Evolutionary conservation across 2,888 invertebrate species (phyloP), one percentile per base, ranked within the genome.

Genomic region (Allophyes oxyacanthae): DNA sequence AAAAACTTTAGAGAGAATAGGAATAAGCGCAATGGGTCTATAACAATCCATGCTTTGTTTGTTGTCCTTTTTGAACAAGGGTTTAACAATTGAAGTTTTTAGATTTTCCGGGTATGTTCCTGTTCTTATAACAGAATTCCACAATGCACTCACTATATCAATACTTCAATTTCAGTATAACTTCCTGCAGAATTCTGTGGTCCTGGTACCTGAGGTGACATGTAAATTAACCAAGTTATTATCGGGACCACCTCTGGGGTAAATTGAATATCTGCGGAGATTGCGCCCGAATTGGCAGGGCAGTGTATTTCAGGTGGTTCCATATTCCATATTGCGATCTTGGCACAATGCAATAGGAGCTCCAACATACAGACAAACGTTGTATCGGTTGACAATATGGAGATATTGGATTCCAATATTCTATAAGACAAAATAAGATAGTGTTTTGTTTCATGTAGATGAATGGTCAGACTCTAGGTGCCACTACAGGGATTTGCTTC

Each of bases 191-290:
- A 32, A 13, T 45, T 52, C 34, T 49, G 43, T 25, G 28, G 37
- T 38, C 15, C 15, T 38, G 1, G 64, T 44, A 38, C 40, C 14
- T 33, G 5, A 14, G 13, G 15, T 51, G 30, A 63, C 64, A 45
- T 48, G 44, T 56, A 56, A 56, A 56, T 57, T 48, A 20, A 49
- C 48, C 9, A 34, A 38, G 41, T 56, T 69, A 49, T 69, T 41
- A 56, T 69, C 52, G 57, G 64, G 11, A 45, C 41, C 64, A 49
- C 32, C 63, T 41, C 64, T 44, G 44, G 26, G 9, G 51, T 38
- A 52, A 66, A 64, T 63, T 56, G 37, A 66, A 69, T 63, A 42
- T 52, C 41, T 45, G 41, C 44, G 26, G 30, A 30, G 48, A 33
- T 26, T 40, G 45, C 37, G 28, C 14, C 14, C 14, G 7, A 38